Base-by-base conservation (phyloP, 2,113 vertebrate genomes). In the Leptodactylus fuscus region DNA sequence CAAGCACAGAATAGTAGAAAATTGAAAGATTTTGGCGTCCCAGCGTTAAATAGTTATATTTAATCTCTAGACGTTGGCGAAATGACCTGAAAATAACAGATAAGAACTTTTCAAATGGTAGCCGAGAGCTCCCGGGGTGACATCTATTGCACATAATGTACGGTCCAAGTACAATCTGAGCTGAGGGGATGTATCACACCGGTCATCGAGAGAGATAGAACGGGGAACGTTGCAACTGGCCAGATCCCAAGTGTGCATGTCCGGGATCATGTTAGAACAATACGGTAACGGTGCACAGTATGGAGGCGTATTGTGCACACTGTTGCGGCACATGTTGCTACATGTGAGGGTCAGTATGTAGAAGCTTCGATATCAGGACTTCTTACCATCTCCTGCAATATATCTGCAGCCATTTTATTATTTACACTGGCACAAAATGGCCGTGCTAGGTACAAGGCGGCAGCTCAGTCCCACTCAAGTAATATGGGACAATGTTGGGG, bases 21-120 rank as follows among this genome's bases (percentile, higher is more conserved):
- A 29, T 60, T 44, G 62, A 69, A 71, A 81, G 49, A 41, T 70
- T 71, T 38, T 18, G 22, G 46, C 22, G 82, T 38, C 75, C 48
- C 46, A 41, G 46, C 20, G 27, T 41, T 16, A 71, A 85, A 53
- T 38, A 55, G 29, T 49, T 69, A 58, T 53, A 36, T 83, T 83
- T 75, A 60, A 75, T 83, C 82, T 75, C 70, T 38, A 60, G 53
- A 22, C 9, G 24, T 9, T 65, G n/a, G 53, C 29, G 24, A 75
- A 62, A 83, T 75, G 69, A 46, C 36, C 53, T 83, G 69, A 62
- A 74, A 74, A 73, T 41, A 36, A 34, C 3, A 75, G 70, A 83
- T 75, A 83, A 83, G 81, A 75, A 75, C 22, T 82, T 60, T n/a
- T 46, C 18, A 46, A 74, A 74, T 27, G 32, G 79, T 74, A 41